Evolutionary conservation across 64 coral and sea anemone genomes (phyloP), one percentile per base, ranked within the genome.

Genomic region (Stylophora pistillata): DNA sequence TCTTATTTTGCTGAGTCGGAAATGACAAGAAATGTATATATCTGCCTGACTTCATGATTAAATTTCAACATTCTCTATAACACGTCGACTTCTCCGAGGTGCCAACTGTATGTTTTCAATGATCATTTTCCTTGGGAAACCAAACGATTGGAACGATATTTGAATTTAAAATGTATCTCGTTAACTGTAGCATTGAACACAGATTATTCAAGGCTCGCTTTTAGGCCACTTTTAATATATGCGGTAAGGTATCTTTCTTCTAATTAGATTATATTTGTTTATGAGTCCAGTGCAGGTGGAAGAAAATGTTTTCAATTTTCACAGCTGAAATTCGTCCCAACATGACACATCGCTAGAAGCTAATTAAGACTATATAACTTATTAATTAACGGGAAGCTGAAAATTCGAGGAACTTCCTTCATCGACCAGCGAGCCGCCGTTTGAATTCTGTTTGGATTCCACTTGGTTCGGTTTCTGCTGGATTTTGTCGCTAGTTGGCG

Each of bases 301-400:
- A 78, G 69, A 26, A 7, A 12, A 54, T 84, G 80, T 84, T 84
- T 84, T 84, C 80, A 66, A 53, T 84, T 84, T 62, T 37, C 61
- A 84, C 80, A 69, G 80, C 62, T 84, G 60, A 84, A 84, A 41
- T 69, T 62, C 53, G 41, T 54, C 80, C 80, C 32, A 65, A 84
- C 33, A 53, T 84, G 58, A 63, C 80, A 84, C 62, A 25, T 68
- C 80, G 59, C 21, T 21, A 47, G 62, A 65, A 84, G 62, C 60
- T 84, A 84, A 84, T 84, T 84, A 84, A 84, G 80, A 84, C 32
- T 70, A 70, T 84, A 84, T 84, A 84, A 84, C 69, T 84, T 84
- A 84, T 84, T 84, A 84, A 84, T 84, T 70, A 84, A 69, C 80
- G 62, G 80, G 32, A 84, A 84, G 62, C 61, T 70, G 41, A 53